Evolutionary conservation across 2,888 invertebrate species (phyloP), one percentile per base, ranked within the genome.

Genomic region (Zaprionus lineosus): DNA sequence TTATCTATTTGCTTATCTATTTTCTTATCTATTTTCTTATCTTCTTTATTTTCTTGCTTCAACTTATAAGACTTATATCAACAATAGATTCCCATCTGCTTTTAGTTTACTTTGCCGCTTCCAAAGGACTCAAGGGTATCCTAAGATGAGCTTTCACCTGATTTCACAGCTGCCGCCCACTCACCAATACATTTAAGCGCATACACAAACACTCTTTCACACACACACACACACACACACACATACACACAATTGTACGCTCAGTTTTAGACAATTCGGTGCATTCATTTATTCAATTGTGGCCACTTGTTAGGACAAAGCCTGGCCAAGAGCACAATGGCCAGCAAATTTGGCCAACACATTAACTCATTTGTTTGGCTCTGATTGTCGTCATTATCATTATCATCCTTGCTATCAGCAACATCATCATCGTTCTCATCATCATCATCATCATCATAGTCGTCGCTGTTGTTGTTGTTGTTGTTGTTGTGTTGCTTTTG

Each of bases 251-350:
- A 24, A 24, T 24, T 9, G 9, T 9, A 3, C 29, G 3, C 29
- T 29, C n/a, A n/a, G n/a, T n/a, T n/a, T n/a, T n/a, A n/a, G n/a
- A n/a, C n/a, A n/a, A 24, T 34, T 6, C 34, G 6, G 73, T 66
- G 76, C 78, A 78, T 82, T 78, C 78, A 83, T 78, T 78, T 78
- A 83, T 78, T 78, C 78, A 78, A 78, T 78, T 78, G 78, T 78
- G 78, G 81, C 79, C 79, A 83, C 79, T 78, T 78, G 83, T 69
- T 73, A 43, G 78, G 73, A 78, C 75, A 78, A 82, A 69, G 78
- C 65, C 65, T 39, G 59, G 58, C 52, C 53, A 37, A 50, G 57
- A 50, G 44, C 34, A 78, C 79, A 78, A 78, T 82, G 74, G 62
- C 44, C 37, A 55, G 59, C 71, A 81, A 81, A 78, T 84, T 84